phyloP scores from a whole-genome alignment of 2,888 invertebrate genomes.

The Poecilobothrus nobilitatus region DNA sequence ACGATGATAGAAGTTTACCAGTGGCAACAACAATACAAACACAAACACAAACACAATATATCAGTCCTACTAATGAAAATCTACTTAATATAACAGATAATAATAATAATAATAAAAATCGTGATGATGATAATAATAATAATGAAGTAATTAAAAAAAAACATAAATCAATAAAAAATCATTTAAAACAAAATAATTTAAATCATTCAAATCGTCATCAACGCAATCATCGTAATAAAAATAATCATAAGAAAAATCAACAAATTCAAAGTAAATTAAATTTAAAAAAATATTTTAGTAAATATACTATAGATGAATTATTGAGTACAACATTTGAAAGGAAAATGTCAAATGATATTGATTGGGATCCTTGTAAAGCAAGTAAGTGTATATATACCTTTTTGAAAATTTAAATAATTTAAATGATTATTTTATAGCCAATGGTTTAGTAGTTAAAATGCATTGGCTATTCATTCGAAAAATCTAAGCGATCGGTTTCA shows the following conservation, averaged over 20 bases:
- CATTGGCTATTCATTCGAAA: too few species aligned
- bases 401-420: neutral
- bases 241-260: slow-evolving; percentile 12
- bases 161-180: too few species aligned
- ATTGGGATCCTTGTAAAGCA: slow-evolving; percentile 80
- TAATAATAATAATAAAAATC: neutral
- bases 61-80: neutral
- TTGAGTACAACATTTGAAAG: slow-evolving; percentile 55
- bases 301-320: slow-evolving; percentile 61
- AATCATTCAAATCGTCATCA: slow-evolving; percentile 9
- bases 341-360: slow-evolving; percentile 64
- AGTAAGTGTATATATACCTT: slow-evolving; percentile 50
- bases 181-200: neutral
- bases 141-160: too few species aligned
- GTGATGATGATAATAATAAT: neutral
- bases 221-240: slow-evolving; percentile 15
- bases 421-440: too few species aligned
- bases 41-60: neutral
- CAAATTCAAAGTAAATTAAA: neutral
- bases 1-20: neutral
- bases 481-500: too few species aligned
- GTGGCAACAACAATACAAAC: neutral
- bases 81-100: neutral
- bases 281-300: slow-evolving; percentile 30
- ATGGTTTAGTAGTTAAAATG: too few species aligned